phyloP scores from a whole-genome alignment of 2,888 invertebrate species.

The Diloba caeruleocephala region DNA sequence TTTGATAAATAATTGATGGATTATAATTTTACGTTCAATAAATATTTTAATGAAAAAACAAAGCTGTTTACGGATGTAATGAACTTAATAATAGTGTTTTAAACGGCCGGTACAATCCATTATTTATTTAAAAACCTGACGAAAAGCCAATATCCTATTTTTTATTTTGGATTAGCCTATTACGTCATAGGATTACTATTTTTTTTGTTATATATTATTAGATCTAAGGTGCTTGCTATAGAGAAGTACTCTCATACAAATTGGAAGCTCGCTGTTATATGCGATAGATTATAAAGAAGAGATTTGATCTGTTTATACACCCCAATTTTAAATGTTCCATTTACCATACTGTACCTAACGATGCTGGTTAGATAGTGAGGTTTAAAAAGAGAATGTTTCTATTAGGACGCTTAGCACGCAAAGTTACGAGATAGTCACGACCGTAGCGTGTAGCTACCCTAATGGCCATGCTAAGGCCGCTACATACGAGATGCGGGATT shows the following conservation, averaged over 20 bases:
- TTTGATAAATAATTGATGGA: neutral
- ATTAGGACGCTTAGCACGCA: conserved; percentile 55
- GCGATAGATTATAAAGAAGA: neutral
- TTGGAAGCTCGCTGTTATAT: too few species aligned
- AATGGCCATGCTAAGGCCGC: conserved; percentile 51
- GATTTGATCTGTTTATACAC: conserved; percentile 9
- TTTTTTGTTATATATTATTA: too few species aligned
- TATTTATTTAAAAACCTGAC: neutral
- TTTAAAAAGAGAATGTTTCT: conserved; percentile 48
- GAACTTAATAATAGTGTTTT: conserved; percentile 1
- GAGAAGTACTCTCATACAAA: too few species aligned
- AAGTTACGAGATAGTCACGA: conserved; percentile 59
- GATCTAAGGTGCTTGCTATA: too few species aligned
- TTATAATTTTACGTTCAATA: neutral
- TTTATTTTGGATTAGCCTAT: too few species aligned
- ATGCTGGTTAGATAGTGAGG: conserved; percentile 31
- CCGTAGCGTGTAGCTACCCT: conserved; percentile 47
- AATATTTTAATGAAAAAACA: conserved; percentile 1
- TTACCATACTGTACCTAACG: conserved; percentile 41
- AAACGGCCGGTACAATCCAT: neutral
- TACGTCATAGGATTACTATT: too few species aligned
- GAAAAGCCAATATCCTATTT: too few species aligned
- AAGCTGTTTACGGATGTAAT: conserved; percentile 1
- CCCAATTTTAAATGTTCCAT: conserved; percentile 27
- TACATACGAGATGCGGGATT: conserved; percentile 31